phyloP scores from a whole-genome alignment of 2,888 invertebrate species.

The Pheosia gnoma region DNA sequence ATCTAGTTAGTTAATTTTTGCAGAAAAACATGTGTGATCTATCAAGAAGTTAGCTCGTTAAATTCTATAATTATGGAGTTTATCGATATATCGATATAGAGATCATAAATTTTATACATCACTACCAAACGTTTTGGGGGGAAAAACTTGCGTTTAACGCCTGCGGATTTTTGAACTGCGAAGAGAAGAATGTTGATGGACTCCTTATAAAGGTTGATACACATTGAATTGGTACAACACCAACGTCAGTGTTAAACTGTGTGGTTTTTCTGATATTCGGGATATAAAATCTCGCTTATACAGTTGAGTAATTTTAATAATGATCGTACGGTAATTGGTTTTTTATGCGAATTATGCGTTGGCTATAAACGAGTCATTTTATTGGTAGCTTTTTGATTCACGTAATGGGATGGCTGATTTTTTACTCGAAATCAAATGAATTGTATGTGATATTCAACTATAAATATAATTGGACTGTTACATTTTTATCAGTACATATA shows the following conservation, averaged over 20 bases:
- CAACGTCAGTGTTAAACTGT: constrained; percentile 29
- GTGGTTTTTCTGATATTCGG: constrained; percentile 20
- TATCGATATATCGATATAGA: background rate
- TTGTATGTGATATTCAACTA: too few relatives aligned
- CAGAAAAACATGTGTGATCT: too few relatives aligned
- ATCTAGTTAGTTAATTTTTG: too few relatives aligned
- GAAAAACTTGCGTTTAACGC: constrained; percentile 51
- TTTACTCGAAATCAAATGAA: too few relatives aligned
- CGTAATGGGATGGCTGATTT: background rate
- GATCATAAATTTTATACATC: constrained; percentile 8
- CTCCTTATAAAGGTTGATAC: constrained; percentile 22
- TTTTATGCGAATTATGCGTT: background rate
- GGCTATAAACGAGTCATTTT: background rate
- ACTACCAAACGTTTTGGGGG: constrained; percentile 10
- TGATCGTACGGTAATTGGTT: background rate
- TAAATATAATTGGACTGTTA: too few relatives aligned
- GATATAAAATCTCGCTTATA: constrained; percentile 5
- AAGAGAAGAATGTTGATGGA: constrained; percentile 44
- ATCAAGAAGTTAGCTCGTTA: too few relatives aligned
- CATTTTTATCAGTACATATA: too few relatives aligned
- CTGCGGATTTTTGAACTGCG: constrained; percentile 38
- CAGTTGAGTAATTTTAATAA: background rate
- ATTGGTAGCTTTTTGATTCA: background rate
- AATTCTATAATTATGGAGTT: too few relatives aligned
- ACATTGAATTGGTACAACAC: constrained; percentile 24